Evolutionary conservation across 2,888 invertebrate species (phyloP).

Genomic region (Periphyllus acericola): DNA sequence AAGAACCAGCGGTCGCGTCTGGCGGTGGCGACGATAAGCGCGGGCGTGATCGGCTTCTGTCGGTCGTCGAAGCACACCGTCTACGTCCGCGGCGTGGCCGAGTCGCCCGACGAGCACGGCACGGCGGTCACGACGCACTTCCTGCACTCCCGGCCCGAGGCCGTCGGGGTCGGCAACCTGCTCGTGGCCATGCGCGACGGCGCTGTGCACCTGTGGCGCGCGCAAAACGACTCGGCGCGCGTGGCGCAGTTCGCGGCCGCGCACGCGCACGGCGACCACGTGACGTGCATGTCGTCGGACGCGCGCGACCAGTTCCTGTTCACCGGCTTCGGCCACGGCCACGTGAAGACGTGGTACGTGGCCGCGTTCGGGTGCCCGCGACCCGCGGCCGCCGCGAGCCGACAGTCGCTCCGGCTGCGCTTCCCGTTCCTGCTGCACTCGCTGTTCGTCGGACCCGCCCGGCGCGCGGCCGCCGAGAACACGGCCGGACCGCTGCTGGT

Average conservation of each 20-base stretch:
- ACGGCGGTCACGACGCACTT: constrained; percentile 23
- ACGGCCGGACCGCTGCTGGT: not conserved
- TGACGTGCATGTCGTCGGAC: constrained; percentile 78
- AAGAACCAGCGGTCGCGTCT: constrained; percentile 75
- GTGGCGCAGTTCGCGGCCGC: constrained; percentile 67
- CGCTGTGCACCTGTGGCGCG: constrained; percentile 82
- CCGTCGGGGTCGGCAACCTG: constrained; percentile 73
- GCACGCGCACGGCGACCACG: constrained; percentile 70
- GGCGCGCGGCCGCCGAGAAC: not conserved
- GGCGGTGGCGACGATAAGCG: constrained; percentile 80
- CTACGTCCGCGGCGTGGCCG: too few species aligned
- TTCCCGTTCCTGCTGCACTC: constrained; percentile 30
- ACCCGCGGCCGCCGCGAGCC: not conserved
- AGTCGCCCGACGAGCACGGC: too few species aligned
- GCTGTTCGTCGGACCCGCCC: not conserved
- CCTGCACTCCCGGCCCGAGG: constrained; percentile 69
- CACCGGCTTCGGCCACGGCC: constrained; percentile 78
- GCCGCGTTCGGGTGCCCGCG: constrained; percentile 71
- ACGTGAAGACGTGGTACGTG: constrained; percentile 83
- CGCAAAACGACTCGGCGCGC: constrained; percentile 66
- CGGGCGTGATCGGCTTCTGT: constrained; percentile 85
- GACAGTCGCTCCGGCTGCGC: not conserved
- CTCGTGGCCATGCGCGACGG: constrained; percentile 81
- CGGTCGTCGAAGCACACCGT: too few species aligned
- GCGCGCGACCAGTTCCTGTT: constrained; percentile 77